These are phyloP conservation scores for Oreochromis spilurus DNA, from an alignment of 2,113 vertebrate species.

Conservation along the genomic window DNA sequence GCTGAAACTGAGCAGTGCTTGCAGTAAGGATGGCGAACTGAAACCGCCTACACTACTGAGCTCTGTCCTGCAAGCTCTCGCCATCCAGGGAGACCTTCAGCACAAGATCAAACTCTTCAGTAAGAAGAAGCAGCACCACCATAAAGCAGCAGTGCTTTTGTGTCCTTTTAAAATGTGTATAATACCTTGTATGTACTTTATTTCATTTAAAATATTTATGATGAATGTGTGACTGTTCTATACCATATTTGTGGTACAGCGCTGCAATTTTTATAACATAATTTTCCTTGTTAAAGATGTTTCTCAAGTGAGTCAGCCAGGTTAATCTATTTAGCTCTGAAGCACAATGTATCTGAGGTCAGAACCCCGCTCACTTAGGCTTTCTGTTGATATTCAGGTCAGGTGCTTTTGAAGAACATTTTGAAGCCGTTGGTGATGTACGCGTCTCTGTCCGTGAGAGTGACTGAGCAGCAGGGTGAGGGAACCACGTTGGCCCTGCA, in stretches of 20 bases:
- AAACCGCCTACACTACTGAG: constrained; percentile 55
- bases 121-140: constrained; percentile 53
- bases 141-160: background rate
- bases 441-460: constrained; percentile 71
- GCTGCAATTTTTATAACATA: background rate
- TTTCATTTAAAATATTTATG: background rate
- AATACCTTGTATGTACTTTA: background rate
- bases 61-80: constrained; percentile 83
- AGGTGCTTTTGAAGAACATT: constrained; percentile 83
- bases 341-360: background rate
- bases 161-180: background rate
- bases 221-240: background rate
- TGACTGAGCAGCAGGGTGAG: constrained; percentile 71
- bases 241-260: background rate
- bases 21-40: constrained; percentile 57
- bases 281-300: background rate
- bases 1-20: constrained; percentile 68
- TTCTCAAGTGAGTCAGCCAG: background rate
- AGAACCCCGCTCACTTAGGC: background rate
- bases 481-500: constrained; percentile 72
- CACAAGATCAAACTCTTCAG: constrained; percentile 87
- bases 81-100: constrained; percentile 84
- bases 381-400: constrained; percentile 69
- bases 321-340: background rate
- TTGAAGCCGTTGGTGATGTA: constrained; percentile 81